Evolutionary conservation across 2,113 vertebrate species (phyloP).

Genomic region (Anhinga rufa): DNA sequence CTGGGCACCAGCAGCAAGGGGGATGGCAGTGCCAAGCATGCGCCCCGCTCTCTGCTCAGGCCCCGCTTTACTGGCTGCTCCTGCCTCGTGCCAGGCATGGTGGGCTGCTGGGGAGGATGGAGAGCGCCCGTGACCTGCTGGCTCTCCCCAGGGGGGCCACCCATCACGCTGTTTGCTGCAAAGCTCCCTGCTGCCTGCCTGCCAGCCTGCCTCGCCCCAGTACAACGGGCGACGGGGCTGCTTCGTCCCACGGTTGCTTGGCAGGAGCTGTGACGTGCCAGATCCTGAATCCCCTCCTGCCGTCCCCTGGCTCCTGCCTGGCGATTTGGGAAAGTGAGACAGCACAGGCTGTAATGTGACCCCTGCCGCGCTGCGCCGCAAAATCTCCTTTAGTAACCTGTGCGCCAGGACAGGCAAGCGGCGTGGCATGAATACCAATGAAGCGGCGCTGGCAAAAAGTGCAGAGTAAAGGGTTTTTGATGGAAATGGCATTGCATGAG

Average conservation of each 20-base stretch:
- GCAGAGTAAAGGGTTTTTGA: slow-evolving; percentile 54
- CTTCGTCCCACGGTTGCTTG: neutral
- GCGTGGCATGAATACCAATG: slow-evolving; percentile 39
- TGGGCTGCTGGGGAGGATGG: neutral
- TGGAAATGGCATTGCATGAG: slow-evolving; percentile 40
- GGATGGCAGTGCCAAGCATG: too few relatives aligned
- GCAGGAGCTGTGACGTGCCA: neutral
- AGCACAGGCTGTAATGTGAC: neutral
- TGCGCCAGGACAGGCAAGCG: slow-evolving; percentile 11
- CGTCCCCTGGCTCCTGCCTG: neutral
- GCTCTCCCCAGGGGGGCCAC: neutral
- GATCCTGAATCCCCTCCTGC: neutral
- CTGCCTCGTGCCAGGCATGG: neutral
- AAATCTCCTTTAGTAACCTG: slow-evolving; percentile 53
- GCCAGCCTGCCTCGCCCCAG: neutral
- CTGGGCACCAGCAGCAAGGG: accelerated
- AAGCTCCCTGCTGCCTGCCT: neutral
- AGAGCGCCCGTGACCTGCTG: neutral
- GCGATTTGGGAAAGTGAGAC: neutral
- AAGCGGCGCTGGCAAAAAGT: slow-evolving; percentile 30
- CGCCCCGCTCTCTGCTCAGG: neutral
- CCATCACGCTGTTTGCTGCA: neutral
- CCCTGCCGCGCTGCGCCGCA: neutral
- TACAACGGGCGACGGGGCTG: neutral
- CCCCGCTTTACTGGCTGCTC: neutral